phyloP scores from a whole-genome alignment of 2,888 invertebrate genomes.

The Mycalesis mineus region DNA sequence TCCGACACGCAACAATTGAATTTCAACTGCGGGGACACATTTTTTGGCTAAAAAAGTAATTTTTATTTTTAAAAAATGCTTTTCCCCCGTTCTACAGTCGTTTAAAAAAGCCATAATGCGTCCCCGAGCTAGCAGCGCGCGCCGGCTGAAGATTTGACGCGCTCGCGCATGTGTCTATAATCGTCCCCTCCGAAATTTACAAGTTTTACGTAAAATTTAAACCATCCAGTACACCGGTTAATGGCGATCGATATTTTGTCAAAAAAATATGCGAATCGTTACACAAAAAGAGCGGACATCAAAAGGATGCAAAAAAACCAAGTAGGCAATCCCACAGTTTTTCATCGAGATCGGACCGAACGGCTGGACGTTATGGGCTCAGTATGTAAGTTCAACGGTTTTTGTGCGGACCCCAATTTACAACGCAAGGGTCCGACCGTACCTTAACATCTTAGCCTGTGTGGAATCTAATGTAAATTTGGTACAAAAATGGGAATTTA shows the following conservation, averaged over 20 bases:
- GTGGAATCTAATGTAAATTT: constrained; percentile 74
- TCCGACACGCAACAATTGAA: constrained; percentile 78
- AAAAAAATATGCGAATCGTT: constrained; percentile 63
- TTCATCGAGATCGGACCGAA: constrained; percentile 58
- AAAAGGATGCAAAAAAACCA: constrained; percentile 55
- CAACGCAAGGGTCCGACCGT: constrained; percentile 69
- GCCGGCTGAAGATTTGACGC: constrained; percentile 78
- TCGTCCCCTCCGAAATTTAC: constrained; percentile 73
- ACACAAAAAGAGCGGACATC: constrained; percentile 60
- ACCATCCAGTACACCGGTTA: constrained; percentile 65
- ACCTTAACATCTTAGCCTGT: constrained; percentile 65
- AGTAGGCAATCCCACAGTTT: constrained; percentile 52
- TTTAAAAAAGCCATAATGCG: constrained; percentile 74
- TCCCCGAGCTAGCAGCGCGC: constrained; percentile 61
- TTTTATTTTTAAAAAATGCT: constrained; percentile 74
- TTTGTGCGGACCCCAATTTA: constrained; percentile 77
- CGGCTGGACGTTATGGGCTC: constrained; percentile 73
- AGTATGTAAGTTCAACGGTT: constrained; percentile 68
- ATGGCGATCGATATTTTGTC: constrained; percentile 48
- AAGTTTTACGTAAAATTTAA: constrained; percentile 65
- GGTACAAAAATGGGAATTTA: constrained; percentile 75
- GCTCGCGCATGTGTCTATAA: constrained; percentile 77
- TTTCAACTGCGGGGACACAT: constrained; percentile 67
- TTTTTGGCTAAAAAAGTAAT: constrained; percentile 67
- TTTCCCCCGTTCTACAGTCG: constrained; percentile 62